Percentiles rank a stretch among this genome's conserved stretches.
phyloP scores from a whole-genome alignment of 2,797 vertebrate species.

The Hippoglossus hippoglossus region DNA sequence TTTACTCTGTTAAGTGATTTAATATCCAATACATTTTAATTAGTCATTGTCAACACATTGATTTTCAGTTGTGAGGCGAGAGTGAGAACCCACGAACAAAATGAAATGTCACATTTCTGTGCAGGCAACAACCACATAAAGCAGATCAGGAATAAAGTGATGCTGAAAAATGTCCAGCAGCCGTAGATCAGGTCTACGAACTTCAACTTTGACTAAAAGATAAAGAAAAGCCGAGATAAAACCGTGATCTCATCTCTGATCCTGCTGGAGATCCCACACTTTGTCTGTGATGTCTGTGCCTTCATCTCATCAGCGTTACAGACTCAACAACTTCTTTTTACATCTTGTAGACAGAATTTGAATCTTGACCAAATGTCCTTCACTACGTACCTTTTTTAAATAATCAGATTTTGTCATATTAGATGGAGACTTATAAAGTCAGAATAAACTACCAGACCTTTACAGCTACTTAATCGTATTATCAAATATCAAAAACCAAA shows the following conservation, averaged over 20 bases:
- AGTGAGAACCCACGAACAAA: background rate
- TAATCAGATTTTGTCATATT: slow-evolving; percentile 19
- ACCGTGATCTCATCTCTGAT: slow-evolving; percentile 47
- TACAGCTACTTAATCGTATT: no score
- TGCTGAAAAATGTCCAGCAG: slow-evolving; percentile 3
- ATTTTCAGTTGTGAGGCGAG: slow-evolving; percentile 23
- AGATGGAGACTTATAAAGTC: background rate
- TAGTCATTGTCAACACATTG: slow-evolving; percentile 9
- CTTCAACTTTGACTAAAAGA: slow-evolving; percentile 17
- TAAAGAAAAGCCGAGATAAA: slow-evolving; percentile 31
- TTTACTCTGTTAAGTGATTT: slow-evolving; percentile 10
- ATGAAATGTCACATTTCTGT: slow-evolving; percentile 22
- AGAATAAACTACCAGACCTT: no score
- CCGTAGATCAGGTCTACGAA: slow-evolving; percentile 3
- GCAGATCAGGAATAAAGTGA: slow-evolving; percentile 22
- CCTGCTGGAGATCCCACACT: slow-evolving; percentile 29
- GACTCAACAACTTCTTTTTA: slow-evolving; percentile 14
- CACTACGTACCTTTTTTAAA: slow-evolving; percentile 21
- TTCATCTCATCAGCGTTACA: slow-evolving; percentile 31
- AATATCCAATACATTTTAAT: background rate
- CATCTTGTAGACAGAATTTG: slow-evolving; percentile 9
- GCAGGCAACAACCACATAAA: slow-evolving; percentile 11
- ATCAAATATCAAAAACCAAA: background rate
- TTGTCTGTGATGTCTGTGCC: slow-evolving; percentile 26
- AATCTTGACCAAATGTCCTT: slow-evolving; percentile 32